phyloP scores from a whole-genome alignment of 2,888 invertebrate genomes.

The Acleris holmiana region DNA sequence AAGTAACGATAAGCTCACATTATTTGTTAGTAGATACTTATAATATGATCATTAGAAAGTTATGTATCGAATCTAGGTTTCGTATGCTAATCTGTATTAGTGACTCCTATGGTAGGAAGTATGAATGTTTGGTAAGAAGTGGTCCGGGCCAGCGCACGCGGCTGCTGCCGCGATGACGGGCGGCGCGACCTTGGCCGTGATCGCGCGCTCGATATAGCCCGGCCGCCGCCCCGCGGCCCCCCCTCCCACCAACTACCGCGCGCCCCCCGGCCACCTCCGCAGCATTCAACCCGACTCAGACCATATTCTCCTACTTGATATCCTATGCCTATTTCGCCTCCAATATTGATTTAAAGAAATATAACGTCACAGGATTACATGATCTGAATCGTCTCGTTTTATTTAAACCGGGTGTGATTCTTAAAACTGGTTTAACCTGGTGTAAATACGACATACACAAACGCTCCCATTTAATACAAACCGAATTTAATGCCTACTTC shows the following conservation, averaged over 20 bases:
- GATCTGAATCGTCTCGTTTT: not conserved
- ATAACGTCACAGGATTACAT: constrained; percentile 10
- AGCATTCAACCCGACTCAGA: constrained; percentile 44
- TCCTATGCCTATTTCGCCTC: constrained; percentile 29
- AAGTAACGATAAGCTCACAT: too few relatives aligned
- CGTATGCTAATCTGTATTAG: too few relatives aligned
- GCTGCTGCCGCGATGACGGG: constrained; percentile 56
- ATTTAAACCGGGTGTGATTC: not conserved
- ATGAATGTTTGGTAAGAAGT: constrained; percentile 1
- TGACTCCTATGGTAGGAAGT: too few relatives aligned
- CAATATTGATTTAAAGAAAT: constrained; percentile 6
- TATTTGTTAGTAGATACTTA: too few relatives aligned
- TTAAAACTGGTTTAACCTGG: constrained; percentile 6
- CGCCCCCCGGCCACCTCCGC: constrained; percentile 41
- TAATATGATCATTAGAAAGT: too few relatives aligned
- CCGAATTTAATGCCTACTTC: constrained; percentile 43
- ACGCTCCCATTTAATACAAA: not conserved
- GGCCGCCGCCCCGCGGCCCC: constrained; percentile 54
- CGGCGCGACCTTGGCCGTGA: constrained; percentile 80
- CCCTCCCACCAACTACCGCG: constrained; percentile 48
- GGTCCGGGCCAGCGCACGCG: constrained; percentile 51
- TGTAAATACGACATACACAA: not conserved
- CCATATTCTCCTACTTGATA: constrained; percentile 44
- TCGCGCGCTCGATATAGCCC: constrained; percentile 82
- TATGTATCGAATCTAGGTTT: too few relatives aligned